A percentile compares a stretch with the other conserved stretches of the same genome.
Evolutionary conservation across 2,888 invertebrate species (phyloP).

Genomic region (Bhutanitis thaidina): DNA sequence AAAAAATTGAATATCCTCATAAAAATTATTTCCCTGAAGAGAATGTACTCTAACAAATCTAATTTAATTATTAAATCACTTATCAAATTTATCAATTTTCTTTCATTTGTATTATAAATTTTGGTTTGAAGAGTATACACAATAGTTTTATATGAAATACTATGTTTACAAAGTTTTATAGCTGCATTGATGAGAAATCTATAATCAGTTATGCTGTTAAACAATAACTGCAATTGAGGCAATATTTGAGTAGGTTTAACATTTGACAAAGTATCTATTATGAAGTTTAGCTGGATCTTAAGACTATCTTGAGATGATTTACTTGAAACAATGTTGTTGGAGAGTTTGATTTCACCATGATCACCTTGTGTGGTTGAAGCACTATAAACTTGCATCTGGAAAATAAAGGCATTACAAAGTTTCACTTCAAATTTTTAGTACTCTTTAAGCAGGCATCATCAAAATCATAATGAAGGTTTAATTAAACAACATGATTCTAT

Average conservation of each 20-base stretch:
- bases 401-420: background rate
- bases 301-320: constrained; percentile 35
- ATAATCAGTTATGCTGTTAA: constrained; percentile 54
- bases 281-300: constrained; percentile 38
- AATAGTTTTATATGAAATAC: constrained; percentile 49
- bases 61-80: constrained; percentile 59
- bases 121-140: constrained; percentile 57
- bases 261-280: constrained; percentile 31
- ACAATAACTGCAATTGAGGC: constrained; percentile 43
- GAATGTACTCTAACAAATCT: constrained; percentile 65
- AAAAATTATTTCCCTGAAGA: constrained; percentile 55
- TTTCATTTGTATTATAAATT: constrained; percentile 40
- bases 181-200: constrained; percentile 44
- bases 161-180: constrained; percentile 48
- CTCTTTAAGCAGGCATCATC: no score
- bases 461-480: no score
- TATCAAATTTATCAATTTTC: constrained; percentile 35
- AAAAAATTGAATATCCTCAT: constrained; percentile 52
- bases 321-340: background rate
- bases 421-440: no score
- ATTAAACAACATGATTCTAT: no score
- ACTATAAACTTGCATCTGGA: constrained; percentile 15
- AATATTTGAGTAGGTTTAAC: constrained; percentile 38
- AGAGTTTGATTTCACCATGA: constrained; percentile 4
- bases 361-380: constrained; percentile 4